A percentile compares a stretch with the other conserved stretches of the same genome.
phyloP scores from a whole-genome alignment of 2,113 vertebrate genomes.

The Myrmophylax atrothorax region DNA sequence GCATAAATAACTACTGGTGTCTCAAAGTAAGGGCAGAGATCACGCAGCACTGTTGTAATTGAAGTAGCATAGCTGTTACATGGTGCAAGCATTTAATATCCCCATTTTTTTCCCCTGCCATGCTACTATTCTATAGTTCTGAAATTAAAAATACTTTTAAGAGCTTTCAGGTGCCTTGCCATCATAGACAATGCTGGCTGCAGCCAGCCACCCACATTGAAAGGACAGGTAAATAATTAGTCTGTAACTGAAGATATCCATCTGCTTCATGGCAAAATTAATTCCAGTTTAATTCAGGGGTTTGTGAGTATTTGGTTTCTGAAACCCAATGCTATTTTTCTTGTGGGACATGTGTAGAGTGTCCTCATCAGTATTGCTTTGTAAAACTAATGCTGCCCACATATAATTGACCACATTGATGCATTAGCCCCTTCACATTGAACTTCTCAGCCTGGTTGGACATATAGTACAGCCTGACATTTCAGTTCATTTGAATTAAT shows the following conservation, averaged over 20 bases:
- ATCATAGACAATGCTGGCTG: background rate
- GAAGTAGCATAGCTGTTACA: background rate
- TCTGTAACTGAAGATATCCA: slow-evolving; percentile 9
- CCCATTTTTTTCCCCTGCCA: background rate
- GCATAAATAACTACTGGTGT: background rate
- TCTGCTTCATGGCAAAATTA: slow-evolving; percentile 30
- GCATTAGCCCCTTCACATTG: background rate
- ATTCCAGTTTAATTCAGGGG: slow-evolving; percentile 6
- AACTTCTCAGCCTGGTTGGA: slow-evolving; percentile 6
- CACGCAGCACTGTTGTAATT: background rate
- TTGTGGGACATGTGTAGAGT: background rate
- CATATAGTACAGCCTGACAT: slow-evolving; percentile 14
- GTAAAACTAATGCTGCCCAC: background rate
- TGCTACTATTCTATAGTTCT: background rate
- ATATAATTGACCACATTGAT: background rate
- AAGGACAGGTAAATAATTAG: slow-evolving; percentile 38
- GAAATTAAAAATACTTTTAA: background rate
- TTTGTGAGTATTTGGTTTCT: slow-evolving; percentile 27
- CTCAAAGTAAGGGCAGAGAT: slow-evolving; percentile 39
- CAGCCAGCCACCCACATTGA: background rate
- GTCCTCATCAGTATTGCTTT: background rate
- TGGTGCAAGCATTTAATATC: background rate
- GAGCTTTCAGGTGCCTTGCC: background rate
- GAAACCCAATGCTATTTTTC: slow-evolving; percentile 38
- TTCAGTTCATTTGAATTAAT: slow-evolving; percentile 58